Conservation (phyloP, 1,140 invertebrate genomes). For the Ips nitidus region DNA sequence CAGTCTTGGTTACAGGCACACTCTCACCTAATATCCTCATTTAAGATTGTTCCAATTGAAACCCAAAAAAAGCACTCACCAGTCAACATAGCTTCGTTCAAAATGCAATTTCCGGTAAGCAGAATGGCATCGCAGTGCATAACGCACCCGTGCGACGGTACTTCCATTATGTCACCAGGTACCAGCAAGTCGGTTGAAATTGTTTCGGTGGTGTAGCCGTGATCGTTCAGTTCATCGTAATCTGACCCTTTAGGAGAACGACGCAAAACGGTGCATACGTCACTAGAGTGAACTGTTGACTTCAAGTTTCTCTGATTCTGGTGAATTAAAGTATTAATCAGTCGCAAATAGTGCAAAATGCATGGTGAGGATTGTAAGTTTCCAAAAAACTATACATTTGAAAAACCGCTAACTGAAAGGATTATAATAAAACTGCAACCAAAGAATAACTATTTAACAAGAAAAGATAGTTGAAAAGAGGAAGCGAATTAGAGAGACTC, state of each 20-base stretch:
- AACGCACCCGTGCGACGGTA: conserved; percentile 75
- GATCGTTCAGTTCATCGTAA: conserved; percentile 33
- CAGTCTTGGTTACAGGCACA: conserved; percentile 91
- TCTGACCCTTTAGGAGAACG: conserved; percentile 40
- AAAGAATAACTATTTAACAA: no score
- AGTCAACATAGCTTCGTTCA: conserved; percentile 98
- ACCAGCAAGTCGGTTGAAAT: conserved; percentile 68
- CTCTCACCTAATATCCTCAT: conserved; percentile 66
- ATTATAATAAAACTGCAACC: no score
- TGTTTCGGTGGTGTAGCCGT: conserved; percentile 35
- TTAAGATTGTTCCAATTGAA: not conserved
- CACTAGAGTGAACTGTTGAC: conserved; percentile 69
- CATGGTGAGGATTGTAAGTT: no score
- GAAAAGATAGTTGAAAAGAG: no score
- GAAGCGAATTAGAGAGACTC: no score
- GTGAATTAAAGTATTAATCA: conserved; percentile 22
- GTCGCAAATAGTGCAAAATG: not conserved
- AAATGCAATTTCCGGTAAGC: conserved; percentile 82
- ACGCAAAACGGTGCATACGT: conserved; percentile 63
- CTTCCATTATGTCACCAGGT: conserved; percentile 79
- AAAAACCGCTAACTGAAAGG: no score
- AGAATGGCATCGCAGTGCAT: conserved; percentile 86
- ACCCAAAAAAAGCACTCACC: conserved; percentile 56
- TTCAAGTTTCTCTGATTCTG: conserved; percentile 74
- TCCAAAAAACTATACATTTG: no score